Base-by-base conservation (phyloP, 2,888 invertebrate species). In the Argynnis bischoffii region DNA sequence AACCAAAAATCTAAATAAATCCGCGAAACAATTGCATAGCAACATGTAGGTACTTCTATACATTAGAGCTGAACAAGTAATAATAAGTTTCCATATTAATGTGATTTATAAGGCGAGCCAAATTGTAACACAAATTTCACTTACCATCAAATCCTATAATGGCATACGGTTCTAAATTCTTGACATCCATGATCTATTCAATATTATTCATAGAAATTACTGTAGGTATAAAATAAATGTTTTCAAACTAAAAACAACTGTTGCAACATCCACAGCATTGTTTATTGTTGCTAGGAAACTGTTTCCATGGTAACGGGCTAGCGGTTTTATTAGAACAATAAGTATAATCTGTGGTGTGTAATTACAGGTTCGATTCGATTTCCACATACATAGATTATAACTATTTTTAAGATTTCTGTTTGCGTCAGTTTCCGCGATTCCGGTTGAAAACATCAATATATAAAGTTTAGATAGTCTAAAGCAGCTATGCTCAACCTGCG, bases 71-170 rank as follows among this genome's bases (percentile, higher is more conserved):
- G 4, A 4, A 26, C 46, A 57, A 35, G 21, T 21, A 3, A 16
- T 8, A 8, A 41, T 41, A 41, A 8, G 11, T 41, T 41, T 35
- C 2, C 35, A 35, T 31, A 31, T 31, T 35, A 35, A 35, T 41
- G 11, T 8, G 11, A 2, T 8, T 41, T 41, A 11, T 41, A 35
- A 56, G 1, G 41, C 16, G 14, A 21, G 6, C 4, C 41, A 18
- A 16, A 26, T 14, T 1, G 3, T 47, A 47, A 14, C 1, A 26
- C n/a, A 47, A 11, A 18, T 51, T 47, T 18, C 21, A 60, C 86
- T 86, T 85, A 96, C 97, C 97, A 88, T 97, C 96, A 87, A 97
- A 97, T 61, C 96, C 97, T 76, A 97, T 96, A 69, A 97, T 95
- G 55, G 95, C 95, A 65, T 94, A 92, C 5, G 96, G 86, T 77